phyloP scores from a whole-genome alignment of 2,113 vertebrate species.

The Aplodontia rufa region DNA sequence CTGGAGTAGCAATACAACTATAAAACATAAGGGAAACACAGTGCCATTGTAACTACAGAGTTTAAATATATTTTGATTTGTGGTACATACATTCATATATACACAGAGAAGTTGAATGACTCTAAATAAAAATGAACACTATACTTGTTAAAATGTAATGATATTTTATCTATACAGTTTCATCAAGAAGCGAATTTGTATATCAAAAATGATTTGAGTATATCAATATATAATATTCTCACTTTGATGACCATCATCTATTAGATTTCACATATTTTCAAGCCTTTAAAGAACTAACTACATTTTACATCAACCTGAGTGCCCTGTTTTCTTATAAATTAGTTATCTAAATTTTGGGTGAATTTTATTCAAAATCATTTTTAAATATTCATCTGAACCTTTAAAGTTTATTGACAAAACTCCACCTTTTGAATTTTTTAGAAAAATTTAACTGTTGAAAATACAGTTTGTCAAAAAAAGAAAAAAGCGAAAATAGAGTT shows the following conservation, averaged over 20 bases:
- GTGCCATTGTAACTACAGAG: neutral
- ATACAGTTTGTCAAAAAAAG: neutral
- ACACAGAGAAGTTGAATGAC: neutral
- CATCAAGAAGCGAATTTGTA: conserved; percentile 24
- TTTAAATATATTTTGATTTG: conserved; percentile 38
- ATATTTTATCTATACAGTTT: conserved; percentile 12
- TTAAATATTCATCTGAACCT: neutral
- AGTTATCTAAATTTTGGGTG: neutral
- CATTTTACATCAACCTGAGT: conserved; percentile 22
- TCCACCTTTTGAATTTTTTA: neutral
- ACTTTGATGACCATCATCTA: neutral
- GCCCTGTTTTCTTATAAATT: neutral
- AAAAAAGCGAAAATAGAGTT: conserved; percentile 49
- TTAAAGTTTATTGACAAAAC: neutral
- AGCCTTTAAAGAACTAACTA: neutral
- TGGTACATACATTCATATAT: neutral
- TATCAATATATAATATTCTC: neutral
- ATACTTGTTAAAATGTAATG: conserved; percentile 20
- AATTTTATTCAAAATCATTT: conserved; percentile 38
- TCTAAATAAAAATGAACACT: neutral
- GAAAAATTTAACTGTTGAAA: conserved; percentile 22
- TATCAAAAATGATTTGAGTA: neutral
- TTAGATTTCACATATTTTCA: neutral
- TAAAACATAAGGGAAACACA: neutral
- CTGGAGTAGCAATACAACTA: neutral